Evolutionary conservation across 1,140 invertebrate species (phyloP).

Genomic region (Drosophila persimilis): DNA sequence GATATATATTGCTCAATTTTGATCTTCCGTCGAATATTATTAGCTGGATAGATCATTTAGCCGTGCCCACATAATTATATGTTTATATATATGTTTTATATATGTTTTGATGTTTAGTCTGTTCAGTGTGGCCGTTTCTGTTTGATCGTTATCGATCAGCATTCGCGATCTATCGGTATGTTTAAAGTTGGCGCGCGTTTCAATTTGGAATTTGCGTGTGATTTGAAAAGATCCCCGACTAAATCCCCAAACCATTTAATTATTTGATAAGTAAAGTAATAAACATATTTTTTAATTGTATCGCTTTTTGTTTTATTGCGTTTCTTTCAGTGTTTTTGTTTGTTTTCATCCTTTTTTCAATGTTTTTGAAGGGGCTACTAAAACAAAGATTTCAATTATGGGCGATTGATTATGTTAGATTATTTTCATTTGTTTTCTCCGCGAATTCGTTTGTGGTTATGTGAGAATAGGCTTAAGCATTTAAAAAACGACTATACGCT

Average conservation of each 20-base stretch:
- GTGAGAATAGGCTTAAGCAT: conserved; percentile 77
- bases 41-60: too few relatives aligned
- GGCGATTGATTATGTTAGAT: conserved; percentile 57
- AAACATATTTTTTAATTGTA: conserved; percentile 27
- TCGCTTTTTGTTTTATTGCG: conserved; percentile 40
- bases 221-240: not conserved
- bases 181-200: not conserved
- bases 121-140: too few relatives aligned
- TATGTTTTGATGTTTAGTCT: not conserved
- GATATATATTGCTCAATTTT: too few relatives aligned
- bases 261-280: conserved; percentile 6
- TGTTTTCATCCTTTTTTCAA: conserved; percentile 35
- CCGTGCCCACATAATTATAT: too few relatives aligned
- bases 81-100: too few relatives aligned
- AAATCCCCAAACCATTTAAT: not conserved
- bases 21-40: too few relatives aligned
- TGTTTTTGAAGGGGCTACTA: conserved; percentile 52
- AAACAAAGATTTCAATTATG: conserved; percentile 69
- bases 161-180: too few relatives aligned
- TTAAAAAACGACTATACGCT: conserved; percentile 76
- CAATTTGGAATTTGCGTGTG: not conserved
- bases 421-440: conserved; percentile 40
- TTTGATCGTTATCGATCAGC: too few relatives aligned
- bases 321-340: conserved; percentile 36
- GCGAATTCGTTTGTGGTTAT: conserved; percentile 59